Conservation (phyloP, 30 jellyfish, hydroid and myxozoan species). For the Catostylus mosaicus region DNA sequence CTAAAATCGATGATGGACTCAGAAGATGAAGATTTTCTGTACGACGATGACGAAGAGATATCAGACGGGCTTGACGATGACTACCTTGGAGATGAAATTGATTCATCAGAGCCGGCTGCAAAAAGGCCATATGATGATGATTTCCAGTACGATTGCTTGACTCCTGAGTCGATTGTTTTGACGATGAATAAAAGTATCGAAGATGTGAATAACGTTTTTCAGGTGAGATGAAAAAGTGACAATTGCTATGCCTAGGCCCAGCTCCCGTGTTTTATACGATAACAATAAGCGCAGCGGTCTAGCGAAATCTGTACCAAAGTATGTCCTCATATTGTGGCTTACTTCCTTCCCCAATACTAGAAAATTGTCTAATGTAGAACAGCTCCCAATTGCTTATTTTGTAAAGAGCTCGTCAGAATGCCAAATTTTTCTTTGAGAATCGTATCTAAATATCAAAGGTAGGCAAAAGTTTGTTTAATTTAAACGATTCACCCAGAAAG, state of each 20-base stretch:
- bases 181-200: constrained; percentile 92
- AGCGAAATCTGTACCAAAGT: too few species aligned
- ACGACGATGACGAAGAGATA: constrained; percentile 88
- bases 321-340: too few species aligned
- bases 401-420: too few species aligned
- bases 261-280: not conserved
- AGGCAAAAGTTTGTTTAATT: too few species aligned
- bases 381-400: too few species aligned
- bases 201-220: constrained; percentile 93
- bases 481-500: too few species aligned
- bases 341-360: too few species aligned
- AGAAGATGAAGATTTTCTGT: constrained; percentile 84
- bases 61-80: constrained; percentile 88
- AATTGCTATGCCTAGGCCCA: not conserved
- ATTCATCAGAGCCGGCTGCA: constrained; percentile 92
- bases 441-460: too few species aligned
- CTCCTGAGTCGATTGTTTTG: constrained; percentile 95
- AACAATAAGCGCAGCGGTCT: constrained; percentile 2
- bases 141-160: constrained; percentile 87
- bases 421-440: too few species aligned
- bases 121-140: constrained; percentile 90
- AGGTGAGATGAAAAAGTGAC: constrained; percentile 51
- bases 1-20: constrained; percentile 74
- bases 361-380: too few species aligned
- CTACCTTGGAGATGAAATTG: constrained; percentile 85